Percentiles rank a stretch among this genome's conserved stretches.
phyloP scores from a whole-genome alignment of 2,888 invertebrate genomes.

The Drosophila ustulata region DNA sequence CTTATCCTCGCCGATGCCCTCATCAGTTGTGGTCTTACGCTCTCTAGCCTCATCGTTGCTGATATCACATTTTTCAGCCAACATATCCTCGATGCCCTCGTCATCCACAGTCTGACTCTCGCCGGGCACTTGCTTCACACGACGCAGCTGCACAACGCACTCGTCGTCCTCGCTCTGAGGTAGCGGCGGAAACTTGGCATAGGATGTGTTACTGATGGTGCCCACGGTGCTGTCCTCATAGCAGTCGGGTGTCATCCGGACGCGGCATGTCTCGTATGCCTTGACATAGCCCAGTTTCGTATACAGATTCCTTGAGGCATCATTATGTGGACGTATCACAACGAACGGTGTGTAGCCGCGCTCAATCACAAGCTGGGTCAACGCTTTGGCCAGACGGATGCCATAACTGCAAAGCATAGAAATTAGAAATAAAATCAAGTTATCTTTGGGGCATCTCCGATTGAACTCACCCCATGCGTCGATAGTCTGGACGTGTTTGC shows the following conservation, averaged over 20 bases:
- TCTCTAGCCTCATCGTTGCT: slow-evolving; percentile 83
- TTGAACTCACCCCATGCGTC: slow-evolving; percentile 87
- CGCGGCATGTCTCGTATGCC: slow-evolving; percentile 92
- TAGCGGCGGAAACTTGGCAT: slow-evolving; percentile 72
- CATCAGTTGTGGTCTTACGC: slow-evolving; percentile 82
- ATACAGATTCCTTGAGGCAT: slow-evolving; percentile 93
- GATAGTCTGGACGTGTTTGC: slow-evolving; percentile 93
- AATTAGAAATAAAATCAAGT: no score
- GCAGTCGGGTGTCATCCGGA: slow-evolving; percentile 88
- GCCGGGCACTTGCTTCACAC: slow-evolving; percentile 58
- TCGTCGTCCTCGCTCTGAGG: slow-evolving; percentile 56
- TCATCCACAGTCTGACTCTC: slow-evolving; percentile 77
- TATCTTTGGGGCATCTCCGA: neutral
- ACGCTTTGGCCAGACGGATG: slow-evolving; percentile 89
- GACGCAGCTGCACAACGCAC: slow-evolving; percentile 51
- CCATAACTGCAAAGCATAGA: slow-evolving; percentile 86
- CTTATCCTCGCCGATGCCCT: slow-evolving; percentile 84
- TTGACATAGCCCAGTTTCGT: slow-evolving; percentile 93
- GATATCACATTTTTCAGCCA: slow-evolving; percentile 85
- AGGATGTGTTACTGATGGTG: slow-evolving; percentile 71
- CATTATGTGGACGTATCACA: slow-evolving; percentile 94
- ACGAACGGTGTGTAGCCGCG: slow-evolving; percentile 94
- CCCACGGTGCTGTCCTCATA: slow-evolving; percentile 66
- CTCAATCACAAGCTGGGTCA: slow-evolving; percentile 89
- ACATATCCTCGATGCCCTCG: slow-evolving; percentile 85